Percentiles rank a stretch among this genome's conserved stretches.
Evolutionary conservation across 2,797 vertebrate genomes (phyloP).

Genomic region (Periophthalmus magnuspinnatus): DNA sequence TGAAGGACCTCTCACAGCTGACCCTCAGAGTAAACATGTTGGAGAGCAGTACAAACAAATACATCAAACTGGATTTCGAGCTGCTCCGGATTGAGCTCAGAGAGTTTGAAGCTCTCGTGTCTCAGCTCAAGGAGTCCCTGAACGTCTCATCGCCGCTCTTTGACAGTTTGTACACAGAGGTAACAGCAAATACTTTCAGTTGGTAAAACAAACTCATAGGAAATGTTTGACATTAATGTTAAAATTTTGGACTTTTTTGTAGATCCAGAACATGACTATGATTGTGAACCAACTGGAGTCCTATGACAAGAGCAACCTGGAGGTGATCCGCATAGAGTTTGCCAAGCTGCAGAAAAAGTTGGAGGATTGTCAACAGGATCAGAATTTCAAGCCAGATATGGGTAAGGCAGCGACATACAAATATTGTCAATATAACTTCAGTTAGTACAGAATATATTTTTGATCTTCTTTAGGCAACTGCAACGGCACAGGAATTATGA

Average conservation of each 20-base stretch:
- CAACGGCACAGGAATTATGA: conserved; percentile 67
- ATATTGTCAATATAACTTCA: not conserved
- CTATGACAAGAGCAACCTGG: conserved; percentile 72
- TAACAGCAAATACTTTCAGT: conserved; percentile 37
- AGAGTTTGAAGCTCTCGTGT: conserved; percentile 79
- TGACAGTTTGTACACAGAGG: conserved; percentile 82
- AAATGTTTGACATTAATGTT: not conserved
- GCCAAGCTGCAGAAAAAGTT: conserved; percentile 74
- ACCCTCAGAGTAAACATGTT: conserved; percentile 73
- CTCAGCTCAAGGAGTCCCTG: conserved; percentile 74
- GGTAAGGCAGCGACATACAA: conserved; percentile 37
- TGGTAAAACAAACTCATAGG: not conserved
- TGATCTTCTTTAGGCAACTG: conserved; percentile 65
- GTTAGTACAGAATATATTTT: not conserved
- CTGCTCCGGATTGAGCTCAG: conserved; percentile 78
- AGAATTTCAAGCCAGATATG: conserved; percentile 59
- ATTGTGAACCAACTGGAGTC: conserved; percentile 72
- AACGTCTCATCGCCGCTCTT: conserved; percentile 67
- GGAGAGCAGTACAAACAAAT: conserved; percentile 71
- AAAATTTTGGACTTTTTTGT: conserved; percentile 14
- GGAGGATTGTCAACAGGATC: conserved; percentile 66
- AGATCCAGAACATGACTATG: conserved; percentile 85
- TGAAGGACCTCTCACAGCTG: conserved; percentile 77
- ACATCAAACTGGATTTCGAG: conserved; percentile 83
- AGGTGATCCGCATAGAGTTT: conserved; percentile 70